A percentile compares a stretch with the other conserved stretches of the same genome.
phyloP scores from a whole-genome alignment of 2,888 invertebrate species.

The Esperia sulphurella region DNA sequence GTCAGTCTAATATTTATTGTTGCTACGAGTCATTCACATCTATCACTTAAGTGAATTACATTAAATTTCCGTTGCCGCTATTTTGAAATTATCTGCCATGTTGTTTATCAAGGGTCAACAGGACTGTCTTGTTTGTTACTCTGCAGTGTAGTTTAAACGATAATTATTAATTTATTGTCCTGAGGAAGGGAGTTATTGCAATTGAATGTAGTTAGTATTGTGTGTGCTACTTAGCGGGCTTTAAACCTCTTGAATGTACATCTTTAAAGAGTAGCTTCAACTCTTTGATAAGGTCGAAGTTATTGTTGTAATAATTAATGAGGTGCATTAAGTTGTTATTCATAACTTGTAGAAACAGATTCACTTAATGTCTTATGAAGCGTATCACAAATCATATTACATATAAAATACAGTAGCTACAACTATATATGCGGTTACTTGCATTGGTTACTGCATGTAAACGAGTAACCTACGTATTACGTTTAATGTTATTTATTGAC shows the following conservation, averaged over 20 bases:
- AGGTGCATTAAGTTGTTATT: constrained; percentile 34
- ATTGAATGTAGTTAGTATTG: background rate
- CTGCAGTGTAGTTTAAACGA: constrained; percentile 12
- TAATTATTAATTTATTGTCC: constrained; percentile 2
- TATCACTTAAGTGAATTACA: constrained; percentile 3
- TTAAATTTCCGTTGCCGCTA: constrained; percentile 1
- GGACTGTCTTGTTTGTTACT: constrained; percentile 36
- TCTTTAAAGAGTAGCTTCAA: background rate
- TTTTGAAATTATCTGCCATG: constrained; percentile 32
- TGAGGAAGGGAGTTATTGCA: constrained; percentile 2
- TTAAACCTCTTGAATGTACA: background rate
- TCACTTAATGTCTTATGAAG: constrained; percentile 47
- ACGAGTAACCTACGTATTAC: too few relatives aligned
- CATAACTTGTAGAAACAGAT: constrained; percentile 32
- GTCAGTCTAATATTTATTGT: constrained; percentile 4
- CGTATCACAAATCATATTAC: too few relatives aligned
- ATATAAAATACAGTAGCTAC: too few relatives aligned
- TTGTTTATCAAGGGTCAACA: constrained; percentile 60
- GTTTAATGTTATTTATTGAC: too few relatives aligned
- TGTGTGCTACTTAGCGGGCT: background rate
- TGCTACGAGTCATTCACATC: constrained; percentile 3
- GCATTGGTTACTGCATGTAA: background rate
- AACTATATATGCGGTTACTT: too few relatives aligned
- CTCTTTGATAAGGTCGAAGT: constrained; percentile 1
- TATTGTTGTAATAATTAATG: constrained; percentile 2